phyloP scores from a whole-genome alignment of 2,797 vertebrate genomes.

The Alcedo quadribrachys region DNA sequence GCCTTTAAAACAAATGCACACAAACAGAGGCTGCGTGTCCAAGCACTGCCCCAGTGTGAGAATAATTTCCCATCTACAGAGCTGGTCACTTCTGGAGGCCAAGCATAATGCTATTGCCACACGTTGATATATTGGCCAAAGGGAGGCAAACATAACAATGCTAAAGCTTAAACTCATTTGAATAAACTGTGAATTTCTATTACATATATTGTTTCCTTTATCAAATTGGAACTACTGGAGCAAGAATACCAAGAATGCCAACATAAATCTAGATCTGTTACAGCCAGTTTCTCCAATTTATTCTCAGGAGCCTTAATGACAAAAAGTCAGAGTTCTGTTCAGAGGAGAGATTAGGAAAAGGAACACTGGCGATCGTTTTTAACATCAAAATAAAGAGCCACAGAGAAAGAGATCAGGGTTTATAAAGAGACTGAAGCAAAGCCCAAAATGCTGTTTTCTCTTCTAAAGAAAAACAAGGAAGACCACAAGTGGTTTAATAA shows the following conservation, averaged over 20 bases:
- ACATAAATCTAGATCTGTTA: constrained; percentile 55
- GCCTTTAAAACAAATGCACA: background rate
- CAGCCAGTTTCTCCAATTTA: constrained; percentile 44
- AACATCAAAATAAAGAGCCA: background rate
- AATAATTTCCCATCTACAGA: background rate
- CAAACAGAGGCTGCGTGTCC: background rate
- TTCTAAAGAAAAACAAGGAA: background rate
- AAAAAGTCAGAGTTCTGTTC: constrained; percentile 40
- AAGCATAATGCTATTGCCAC: constrained; percentile 33
- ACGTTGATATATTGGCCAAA: constrained; percentile 51
- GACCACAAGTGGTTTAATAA: background rate
- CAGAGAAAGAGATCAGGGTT: background rate
- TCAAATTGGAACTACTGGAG: constrained; percentile 60
- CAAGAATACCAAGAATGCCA: constrained; percentile 53
- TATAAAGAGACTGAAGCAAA: background rate
- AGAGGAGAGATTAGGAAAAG: background rate
- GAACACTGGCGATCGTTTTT: background rate
- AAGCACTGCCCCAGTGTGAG: constrained; percentile 15
- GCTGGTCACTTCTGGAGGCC: constrained; percentile 1
- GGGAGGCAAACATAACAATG: constrained; percentile 52
- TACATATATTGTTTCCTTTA: constrained; percentile 70
- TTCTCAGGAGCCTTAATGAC: constrained; percentile 29
- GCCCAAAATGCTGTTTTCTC: background rate
- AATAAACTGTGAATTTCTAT: constrained; percentile 63
- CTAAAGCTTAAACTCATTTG: constrained; percentile 47